phyloP scores from a whole-genome alignment of 2,113 vertebrate genomes.

The Mixornis gularis region DNA sequence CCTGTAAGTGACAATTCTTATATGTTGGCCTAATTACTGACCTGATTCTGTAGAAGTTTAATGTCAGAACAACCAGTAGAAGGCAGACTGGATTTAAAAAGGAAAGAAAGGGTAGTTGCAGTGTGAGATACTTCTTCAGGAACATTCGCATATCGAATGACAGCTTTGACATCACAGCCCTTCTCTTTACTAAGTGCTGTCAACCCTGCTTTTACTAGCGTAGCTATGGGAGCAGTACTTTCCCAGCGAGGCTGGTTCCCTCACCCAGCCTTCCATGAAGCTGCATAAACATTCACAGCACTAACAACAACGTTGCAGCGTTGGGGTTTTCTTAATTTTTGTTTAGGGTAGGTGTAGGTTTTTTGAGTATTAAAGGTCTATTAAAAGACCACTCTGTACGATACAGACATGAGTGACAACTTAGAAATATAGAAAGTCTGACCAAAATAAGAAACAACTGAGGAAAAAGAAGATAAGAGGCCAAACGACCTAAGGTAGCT shows the following conservation, averaged over 20 bases:
- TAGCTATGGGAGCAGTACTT: not conserved
- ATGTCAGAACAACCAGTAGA: not conserved
- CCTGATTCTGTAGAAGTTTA: not conserved
- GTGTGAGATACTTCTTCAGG: not conserved
- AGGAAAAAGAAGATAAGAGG: not conserved
- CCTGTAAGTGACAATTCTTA: not conserved
- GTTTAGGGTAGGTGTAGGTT: not conserved
- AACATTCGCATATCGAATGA: not conserved
- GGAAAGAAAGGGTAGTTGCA: not conserved
- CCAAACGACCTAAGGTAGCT: not conserved
- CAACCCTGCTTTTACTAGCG: not conserved
- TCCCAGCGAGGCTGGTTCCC: not conserved
- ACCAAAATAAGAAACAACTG: not conserved
- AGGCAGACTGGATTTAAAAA: not conserved
- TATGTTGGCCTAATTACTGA: slow-evolving; percentile 26
- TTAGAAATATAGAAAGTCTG: not conserved
- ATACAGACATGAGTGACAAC: accelerated
- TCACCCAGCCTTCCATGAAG: not conserved
- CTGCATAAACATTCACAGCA: not conserved
- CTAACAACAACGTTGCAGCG: not conserved
- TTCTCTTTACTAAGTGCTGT: not conserved
- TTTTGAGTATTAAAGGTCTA: not conserved
- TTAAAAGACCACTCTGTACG: not conserved
- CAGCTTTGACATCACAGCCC: not conserved
- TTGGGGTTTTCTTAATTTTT: not conserved